Evolutionary conservation across 2,797 vertebrate species (phyloP).

Genomic region (Squalus acanthias): DNA sequence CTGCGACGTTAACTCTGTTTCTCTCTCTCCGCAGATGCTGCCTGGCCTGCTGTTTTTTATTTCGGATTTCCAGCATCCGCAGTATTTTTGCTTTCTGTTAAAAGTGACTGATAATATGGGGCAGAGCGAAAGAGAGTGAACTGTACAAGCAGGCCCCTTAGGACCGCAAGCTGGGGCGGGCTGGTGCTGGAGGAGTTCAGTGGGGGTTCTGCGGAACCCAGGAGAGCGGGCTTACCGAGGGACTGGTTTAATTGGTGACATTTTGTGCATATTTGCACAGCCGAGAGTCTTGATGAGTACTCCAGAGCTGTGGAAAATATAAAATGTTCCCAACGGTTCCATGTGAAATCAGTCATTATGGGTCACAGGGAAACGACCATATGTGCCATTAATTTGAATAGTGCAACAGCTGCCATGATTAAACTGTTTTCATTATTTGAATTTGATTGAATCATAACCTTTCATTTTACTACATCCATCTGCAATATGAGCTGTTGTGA

Average conservation of each 20-base stretch:
- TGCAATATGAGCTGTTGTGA: not conserved
- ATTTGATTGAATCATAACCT: constrained; percentile 4
- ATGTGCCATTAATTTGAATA: constrained; percentile 3
- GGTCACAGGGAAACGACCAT: not conserved
- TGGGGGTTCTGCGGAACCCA: not conserved
- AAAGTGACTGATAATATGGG: not conserved
- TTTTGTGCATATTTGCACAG: not conserved
- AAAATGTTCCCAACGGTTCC: not conserved
- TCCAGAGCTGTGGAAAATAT: not conserved
- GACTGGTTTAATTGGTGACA: not conserved
- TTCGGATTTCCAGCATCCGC: not conserved
- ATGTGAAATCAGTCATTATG: not conserved
- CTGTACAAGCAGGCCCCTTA: not conserved
- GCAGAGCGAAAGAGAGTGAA: not conserved
- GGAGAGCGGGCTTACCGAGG: not conserved
- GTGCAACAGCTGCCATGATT: constrained; percentile 12
- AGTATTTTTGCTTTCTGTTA: not conserved
- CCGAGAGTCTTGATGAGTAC: not conserved
- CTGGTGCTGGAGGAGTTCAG: not conserved
- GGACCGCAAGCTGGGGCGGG: not conserved
- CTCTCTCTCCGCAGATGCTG: too few relatives aligned
- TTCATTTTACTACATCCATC: not conserved
- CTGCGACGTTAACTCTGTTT: too few relatives aligned
- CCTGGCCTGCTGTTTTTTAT: not conserved
- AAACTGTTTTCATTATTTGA: constrained; percentile 8